These are phyloP conservation scores for Globodera rostochiensis DNA, from an alignment of 1,140 invertebrate genomes.

Conservation along the genomic window DNA sequence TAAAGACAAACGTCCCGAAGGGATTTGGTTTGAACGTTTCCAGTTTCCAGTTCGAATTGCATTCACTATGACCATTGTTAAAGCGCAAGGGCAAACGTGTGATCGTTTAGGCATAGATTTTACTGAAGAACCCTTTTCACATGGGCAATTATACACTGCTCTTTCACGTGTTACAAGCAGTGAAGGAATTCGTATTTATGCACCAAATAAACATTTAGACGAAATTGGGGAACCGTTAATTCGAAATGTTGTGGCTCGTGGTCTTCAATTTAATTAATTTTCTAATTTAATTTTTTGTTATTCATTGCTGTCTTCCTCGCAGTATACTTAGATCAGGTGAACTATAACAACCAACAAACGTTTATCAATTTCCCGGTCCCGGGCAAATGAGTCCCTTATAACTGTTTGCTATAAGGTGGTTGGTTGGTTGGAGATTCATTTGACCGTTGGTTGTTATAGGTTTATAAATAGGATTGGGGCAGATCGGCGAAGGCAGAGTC, in stretches of 20 bases:
- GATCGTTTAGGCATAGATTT: neutral
- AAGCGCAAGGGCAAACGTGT: slow-evolving; percentile 1
- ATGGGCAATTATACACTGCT: no score
- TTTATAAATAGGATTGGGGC: no score
- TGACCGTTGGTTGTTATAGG: neutral
- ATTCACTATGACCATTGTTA: slow-evolving; percentile 2
- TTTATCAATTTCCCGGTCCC: neutral
- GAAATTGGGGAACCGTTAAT: neutral
- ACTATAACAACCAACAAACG: neutral
- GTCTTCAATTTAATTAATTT: neutral
- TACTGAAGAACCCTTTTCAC: no score
- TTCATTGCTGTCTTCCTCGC: no score
- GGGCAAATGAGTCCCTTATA: neutral
- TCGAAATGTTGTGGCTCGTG: neutral
- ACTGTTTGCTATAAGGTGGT: neutral
- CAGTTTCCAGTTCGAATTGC: neutral
- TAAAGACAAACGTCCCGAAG: neutral
- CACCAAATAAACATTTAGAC: neutral
- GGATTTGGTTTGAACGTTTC: neutral
- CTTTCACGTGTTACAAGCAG: neutral
- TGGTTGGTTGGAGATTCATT: neutral
- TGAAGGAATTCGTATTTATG: neutral
- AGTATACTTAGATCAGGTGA: no score
- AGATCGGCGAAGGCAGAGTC: no score
- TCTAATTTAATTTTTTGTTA: no score